phyloP scores from a whole-genome alignment of 2,888 invertebrate species.

The Empis stercorea region DNA sequence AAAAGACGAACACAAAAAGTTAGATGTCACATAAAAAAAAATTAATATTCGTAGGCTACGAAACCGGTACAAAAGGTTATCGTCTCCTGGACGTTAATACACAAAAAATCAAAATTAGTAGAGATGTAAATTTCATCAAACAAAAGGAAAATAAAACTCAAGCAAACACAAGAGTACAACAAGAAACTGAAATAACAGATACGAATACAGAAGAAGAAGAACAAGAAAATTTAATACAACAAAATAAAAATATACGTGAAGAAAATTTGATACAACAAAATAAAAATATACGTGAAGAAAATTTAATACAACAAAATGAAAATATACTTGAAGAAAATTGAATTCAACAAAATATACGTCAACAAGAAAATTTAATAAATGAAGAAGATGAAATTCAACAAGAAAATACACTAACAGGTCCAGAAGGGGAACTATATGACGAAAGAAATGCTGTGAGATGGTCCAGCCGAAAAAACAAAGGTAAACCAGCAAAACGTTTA shows the following conservation, averaged over 20 bases:
- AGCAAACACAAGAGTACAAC: neutral
- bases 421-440: neutral
- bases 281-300: neutral
- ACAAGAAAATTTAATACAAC: neutral
- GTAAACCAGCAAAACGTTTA: neutral
- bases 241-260: neutral
- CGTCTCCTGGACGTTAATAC: conserved; percentile 4
- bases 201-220: neutral
- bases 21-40: conserved; percentile 7
- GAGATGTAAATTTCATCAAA: conserved; percentile 4
- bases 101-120: conserved; percentile 8
- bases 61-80: conserved; percentile 9
- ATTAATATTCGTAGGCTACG: conserved; percentile 11
- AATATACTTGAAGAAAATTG: neutral
- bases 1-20: conserved; percentile 9
- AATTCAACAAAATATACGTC: neutral
- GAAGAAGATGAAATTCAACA: neutral
- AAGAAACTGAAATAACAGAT: neutral
- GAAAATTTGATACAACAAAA: neutral
- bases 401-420: neutral
- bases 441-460: neutral
- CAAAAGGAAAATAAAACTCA: neutral
- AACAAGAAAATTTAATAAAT: neutral
- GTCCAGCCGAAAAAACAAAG: neutral
- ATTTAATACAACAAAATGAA: neutral